Base-by-base conservation (phyloP, 2,797 vertebrate species). In the Acomys russatus region DNA sequence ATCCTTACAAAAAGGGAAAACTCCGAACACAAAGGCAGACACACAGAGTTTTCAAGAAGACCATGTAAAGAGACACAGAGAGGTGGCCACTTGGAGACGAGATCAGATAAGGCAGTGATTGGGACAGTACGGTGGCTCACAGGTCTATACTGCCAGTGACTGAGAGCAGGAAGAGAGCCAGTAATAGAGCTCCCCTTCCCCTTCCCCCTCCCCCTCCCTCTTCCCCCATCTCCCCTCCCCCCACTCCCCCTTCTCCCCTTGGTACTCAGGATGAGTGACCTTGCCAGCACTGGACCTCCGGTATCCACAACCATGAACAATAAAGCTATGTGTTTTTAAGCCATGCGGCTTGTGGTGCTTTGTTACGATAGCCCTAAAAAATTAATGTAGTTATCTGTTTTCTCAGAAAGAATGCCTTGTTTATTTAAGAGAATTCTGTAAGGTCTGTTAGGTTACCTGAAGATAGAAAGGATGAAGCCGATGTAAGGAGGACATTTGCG, bases 341-440 rank as follows among this genome's bases (percentile, higher is more conserved):
- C 33, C 2, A 8, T 15, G 20, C 10, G 64, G 10, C 25, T 90
- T 74, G 86, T 68, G 22, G 70, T 10, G 54, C 9, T 80, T 78
- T 33, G 59, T 59, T 91, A 49, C 28, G 83, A 6, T 33, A 33
- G 64, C 28, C 76, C 56, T 91, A 92, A 76, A 70, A 79, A 54
- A 59, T 11, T 63, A 61, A 71, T 6, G 30, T 51, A n/a, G 12
- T 51, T 17, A 3, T 91, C 35, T 82, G 59, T 33, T 68, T 91
- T 56, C 35, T 93, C n/a, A 73, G 49, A 82, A 91, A 78, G 30
- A 95, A 9, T 79, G 76, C 44, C 25, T 11, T 51, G n/a, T 35
- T 80, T 80, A 90, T 8, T 89, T 51, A 80, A 64, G 73, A 92
- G 70, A 88, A 92, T 63, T 59, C 28, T 9, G 49, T 33, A 66